Percentiles rank a stretch among this genome's conserved stretches.
phyloP scores from a whole-genome alignment of 2,113 vertebrate species.

The Thalassarche chlororhynchos region DNA sequence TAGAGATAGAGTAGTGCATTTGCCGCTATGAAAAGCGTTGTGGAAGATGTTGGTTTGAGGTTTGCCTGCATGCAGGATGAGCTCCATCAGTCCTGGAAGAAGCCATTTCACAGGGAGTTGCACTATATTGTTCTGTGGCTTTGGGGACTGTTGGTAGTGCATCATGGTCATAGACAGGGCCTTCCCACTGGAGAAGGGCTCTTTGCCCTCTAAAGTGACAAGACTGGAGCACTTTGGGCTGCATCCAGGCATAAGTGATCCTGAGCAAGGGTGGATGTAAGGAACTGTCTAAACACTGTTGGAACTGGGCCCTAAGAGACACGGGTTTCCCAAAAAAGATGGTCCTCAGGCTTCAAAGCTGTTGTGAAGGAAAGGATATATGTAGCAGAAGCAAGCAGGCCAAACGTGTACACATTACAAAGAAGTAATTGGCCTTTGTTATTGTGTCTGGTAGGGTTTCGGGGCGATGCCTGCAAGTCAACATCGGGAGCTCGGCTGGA shows the following conservation, averaged over 20 bases:
- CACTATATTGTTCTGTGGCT: neutral
- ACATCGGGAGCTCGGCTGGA: neutral
- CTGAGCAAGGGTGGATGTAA: neutral
- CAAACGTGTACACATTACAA: rapidly evolving
- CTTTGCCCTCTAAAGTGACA: rapidly evolving
- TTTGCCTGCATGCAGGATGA: neutral
- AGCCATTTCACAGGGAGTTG: rapidly evolving
- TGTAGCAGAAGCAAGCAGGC: neutral
- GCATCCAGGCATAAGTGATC: neutral
- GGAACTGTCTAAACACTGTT: too few species aligned
- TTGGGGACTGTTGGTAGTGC: neutral
- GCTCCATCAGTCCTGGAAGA: neutral
- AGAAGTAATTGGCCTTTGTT: too few species aligned
- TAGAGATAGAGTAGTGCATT: neutral
- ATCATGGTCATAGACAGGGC: rapidly evolving
- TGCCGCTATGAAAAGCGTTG: rapidly evolving
- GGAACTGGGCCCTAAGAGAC: neutral
- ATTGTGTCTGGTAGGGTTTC: neutral
- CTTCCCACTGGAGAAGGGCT: neutral
- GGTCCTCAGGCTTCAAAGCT: neutral
- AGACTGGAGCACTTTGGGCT: neutral
- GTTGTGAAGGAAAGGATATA: rapidly evolving
- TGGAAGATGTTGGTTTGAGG: neutral
- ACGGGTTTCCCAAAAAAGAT: rapidly evolving
- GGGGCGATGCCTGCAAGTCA: neutral